A percentile compares a stretch with the other conserved stretches of the same genome.
Conservation (phyloP, 2,113 vertebrate genomes). For the Gambusia affinis region DNA sequence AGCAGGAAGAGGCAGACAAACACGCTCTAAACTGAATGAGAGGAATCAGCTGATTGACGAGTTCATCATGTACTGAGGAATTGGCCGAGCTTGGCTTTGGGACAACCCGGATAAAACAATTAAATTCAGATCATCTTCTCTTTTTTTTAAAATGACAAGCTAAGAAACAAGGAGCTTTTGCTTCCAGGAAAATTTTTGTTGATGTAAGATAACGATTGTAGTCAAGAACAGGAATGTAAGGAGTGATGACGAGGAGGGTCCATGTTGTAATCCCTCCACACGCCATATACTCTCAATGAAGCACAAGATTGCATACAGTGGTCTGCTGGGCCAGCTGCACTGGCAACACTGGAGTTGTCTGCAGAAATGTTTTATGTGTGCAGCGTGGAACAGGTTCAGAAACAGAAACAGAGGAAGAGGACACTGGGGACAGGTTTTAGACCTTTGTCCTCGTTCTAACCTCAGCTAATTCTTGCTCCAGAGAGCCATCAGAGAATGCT, state of each 20-base stretch:
- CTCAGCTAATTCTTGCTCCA: no score
- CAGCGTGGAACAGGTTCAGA: neutral
- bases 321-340: constrained; percentile 56
- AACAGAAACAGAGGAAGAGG: constrained; percentile 2
- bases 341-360: constrained; percentile 36
- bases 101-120: neutral
- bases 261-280: constrained; percentile 55
- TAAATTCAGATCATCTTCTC: neutral
- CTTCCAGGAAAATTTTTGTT: neutral
- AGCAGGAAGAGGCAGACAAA: neutral
- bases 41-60: neutral
- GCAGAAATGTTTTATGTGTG: neutral
- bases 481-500: no score
- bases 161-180: neutral
- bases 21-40: neutral
- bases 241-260: constrained; percentile 2
- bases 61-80: no score
- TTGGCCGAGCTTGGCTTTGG: neutral
- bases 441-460: no score
- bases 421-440: constrained; percentile 22
- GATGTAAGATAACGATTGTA: neutral
- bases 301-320: constrained; percentile 57
- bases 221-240: neutral
- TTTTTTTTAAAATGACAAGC: neutral
- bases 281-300: constrained; percentile 56